A percentile compares a stretch with the other conserved stretches of the same genome.
phyloP scores from a whole-genome alignment of 1,140 invertebrate genomes.

The Drosophila athabasca region DNA sequence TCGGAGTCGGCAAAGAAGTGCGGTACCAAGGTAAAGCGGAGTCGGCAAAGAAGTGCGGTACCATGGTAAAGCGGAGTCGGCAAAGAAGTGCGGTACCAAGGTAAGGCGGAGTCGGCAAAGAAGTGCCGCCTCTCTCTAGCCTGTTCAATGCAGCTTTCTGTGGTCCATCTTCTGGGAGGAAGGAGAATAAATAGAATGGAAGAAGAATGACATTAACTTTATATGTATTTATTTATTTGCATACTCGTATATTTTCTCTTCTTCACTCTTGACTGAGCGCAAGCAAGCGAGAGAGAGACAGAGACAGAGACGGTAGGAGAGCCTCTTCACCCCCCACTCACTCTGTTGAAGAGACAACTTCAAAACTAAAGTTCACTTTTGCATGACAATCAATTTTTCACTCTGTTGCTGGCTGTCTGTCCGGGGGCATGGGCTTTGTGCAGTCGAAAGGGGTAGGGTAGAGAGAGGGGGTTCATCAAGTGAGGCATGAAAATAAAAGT shows the following conservation, averaged over 20 bases:
- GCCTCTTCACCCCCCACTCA: conserved; percentile 65
- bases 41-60: neutral
- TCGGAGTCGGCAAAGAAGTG: neutral
- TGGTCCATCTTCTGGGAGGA: no score
- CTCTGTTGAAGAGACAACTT: conserved; percentile 44
- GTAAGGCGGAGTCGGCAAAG: no score
- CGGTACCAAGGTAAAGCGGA: no score
- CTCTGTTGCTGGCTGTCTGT: conserved; percentile 13
- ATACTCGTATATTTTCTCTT: conserved; percentile 30
- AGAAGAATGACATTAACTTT: conserved; percentile 53
- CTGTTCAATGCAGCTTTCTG: no score
- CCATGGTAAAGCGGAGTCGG: no score
- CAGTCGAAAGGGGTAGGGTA: conserved; percentile 8
- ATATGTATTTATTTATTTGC: conserved; percentile 56
- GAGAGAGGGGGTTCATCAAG: conserved; percentile 56
- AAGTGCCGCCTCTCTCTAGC: no score
- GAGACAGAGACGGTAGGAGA: neutral
- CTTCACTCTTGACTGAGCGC: conserved; percentile 48
- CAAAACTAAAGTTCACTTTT: conserved; percentile 75
- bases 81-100: neutral
- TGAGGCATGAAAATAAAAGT: conserved; percentile 82
- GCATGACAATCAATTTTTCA: conserved; percentile 77
- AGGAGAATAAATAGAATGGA: neutral
- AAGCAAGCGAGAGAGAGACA: neutral
- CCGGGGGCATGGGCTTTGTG: conserved; percentile 3